Conservation (phyloP, 2,113 vertebrate genomes). For the Pteronura brasiliensis region DNA sequence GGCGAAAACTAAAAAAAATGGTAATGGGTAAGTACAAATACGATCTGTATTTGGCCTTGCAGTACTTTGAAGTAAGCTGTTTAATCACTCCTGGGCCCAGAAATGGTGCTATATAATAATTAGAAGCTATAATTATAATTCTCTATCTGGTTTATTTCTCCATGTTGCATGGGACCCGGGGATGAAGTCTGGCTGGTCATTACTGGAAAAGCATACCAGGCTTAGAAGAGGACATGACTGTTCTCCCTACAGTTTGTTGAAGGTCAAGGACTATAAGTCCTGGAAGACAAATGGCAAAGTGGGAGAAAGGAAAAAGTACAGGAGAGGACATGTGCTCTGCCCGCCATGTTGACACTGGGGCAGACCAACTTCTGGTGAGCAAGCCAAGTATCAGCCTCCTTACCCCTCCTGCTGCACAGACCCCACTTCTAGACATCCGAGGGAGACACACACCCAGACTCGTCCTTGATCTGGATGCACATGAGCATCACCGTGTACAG, state of each 20-base stretch:
- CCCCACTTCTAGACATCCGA: not conserved
- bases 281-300: not conserved
- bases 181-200: not conserved
- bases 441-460: not conserved
- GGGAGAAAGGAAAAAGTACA: not conserved
- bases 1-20: not conserved
- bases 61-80: not conserved
- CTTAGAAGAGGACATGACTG: not conserved
- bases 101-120: not conserved
- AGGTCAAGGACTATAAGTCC: not conserved
- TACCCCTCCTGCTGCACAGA: not conserved
- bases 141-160: not conserved
- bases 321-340: not conserved
- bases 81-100: not conserved
- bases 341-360: not conserved
- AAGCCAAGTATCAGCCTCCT: not conserved
- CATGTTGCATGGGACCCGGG: not conserved
- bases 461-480: not conserved
- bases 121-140: not conserved
- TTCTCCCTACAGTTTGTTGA: not conserved
- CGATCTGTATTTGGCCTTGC: not conserved
- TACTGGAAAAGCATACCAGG: not conserved
- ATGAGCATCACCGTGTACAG: rapidly evolving
- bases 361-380: not conserved
- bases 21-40: not conserved